A percentile compares a stretch with the other conserved stretches of the same genome.
phyloP scores from a whole-genome alignment of 1,140 invertebrate genomes.

The Eueides isabella region DNA sequence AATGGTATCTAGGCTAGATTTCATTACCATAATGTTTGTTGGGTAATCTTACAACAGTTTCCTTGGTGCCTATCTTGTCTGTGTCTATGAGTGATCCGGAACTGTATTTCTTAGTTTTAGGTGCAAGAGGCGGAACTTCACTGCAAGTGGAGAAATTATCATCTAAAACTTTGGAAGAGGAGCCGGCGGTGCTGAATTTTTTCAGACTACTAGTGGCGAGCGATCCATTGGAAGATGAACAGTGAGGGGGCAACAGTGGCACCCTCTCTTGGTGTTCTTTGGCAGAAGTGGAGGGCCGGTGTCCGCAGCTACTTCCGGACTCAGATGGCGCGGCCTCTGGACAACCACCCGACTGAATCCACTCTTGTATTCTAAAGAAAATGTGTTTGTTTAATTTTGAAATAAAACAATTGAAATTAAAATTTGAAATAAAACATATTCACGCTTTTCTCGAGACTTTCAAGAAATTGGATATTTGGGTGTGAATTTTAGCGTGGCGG shows the following conservation, averaged over 20 bases:
- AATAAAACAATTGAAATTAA: too few relatives aligned
- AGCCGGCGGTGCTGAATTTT: constrained; percentile 62
- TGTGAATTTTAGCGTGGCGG: too few relatives aligned
- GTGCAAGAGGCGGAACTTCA: constrained; percentile 67
- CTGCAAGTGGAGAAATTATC: constrained; percentile 72
- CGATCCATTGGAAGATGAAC: constrained; percentile 72
- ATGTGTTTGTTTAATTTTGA: neutral
- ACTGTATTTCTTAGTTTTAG: constrained; percentile 71
- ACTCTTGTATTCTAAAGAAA: constrained; percentile 53
- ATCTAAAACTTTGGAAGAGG: constrained; percentile 61
- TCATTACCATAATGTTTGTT: constrained; percentile 71
- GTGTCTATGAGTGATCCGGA: constrained; percentile 71
- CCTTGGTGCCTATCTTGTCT: constrained; percentile 64
- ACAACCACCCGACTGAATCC: constrained; percentile 73
- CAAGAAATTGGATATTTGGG: too few relatives aligned
- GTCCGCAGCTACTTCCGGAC: constrained; percentile 53
- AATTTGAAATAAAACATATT: too few relatives aligned
- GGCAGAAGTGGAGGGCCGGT: constrained; percentile 52
- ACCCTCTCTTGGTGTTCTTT: constrained; percentile 64
- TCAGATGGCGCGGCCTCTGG: constrained; percentile 59
- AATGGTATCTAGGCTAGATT: constrained; percentile 53
- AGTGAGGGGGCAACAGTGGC: constrained; percentile 67
- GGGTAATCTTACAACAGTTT: constrained; percentile 70
- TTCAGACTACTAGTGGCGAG: constrained; percentile 69
- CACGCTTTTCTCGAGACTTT: too few relatives aligned